Evolutionary conservation across 2,797 vertebrate species (phyloP).

Genomic region (Pelodytes ibericus): DNA sequence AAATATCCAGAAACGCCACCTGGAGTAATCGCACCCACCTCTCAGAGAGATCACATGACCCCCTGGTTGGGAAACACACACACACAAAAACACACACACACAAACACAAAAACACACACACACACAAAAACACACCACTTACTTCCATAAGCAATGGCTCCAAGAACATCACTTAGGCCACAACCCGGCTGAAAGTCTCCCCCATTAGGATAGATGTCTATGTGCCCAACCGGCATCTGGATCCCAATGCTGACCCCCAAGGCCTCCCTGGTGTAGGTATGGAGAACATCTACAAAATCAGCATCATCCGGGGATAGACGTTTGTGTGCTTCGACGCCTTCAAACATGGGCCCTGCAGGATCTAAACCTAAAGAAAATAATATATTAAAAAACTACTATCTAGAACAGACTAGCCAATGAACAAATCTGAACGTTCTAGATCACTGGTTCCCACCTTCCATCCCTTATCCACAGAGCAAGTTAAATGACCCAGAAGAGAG

Average conservation of each 20-base stretch:
- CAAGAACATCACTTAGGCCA: conserved; percentile 79
- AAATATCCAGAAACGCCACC: too few relatives aligned
- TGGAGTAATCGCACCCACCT: too few relatives aligned
- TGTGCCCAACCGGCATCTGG: conserved; percentile 90
- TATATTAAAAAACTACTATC: too few relatives aligned
- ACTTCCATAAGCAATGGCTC: conserved; percentile 83
- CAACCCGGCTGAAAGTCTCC: conserved; percentile 95
- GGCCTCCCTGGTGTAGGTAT: conserved; percentile 89
- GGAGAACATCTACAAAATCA: conserved; percentile 93
- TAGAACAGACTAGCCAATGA: too few relatives aligned
- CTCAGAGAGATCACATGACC: too few relatives aligned
- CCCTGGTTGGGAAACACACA: too few relatives aligned
- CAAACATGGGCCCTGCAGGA: conserved; percentile 95
- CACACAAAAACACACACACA: too few relatives aligned
- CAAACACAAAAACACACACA: too few relatives aligned
- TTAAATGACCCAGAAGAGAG: too few relatives aligned
- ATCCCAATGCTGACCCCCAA: conserved; percentile 95
- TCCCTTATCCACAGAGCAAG: too few relatives aligned
- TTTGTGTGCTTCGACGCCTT: conserved; percentile 77
- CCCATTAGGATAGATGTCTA: conserved; percentile 95
- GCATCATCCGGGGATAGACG: conserved; percentile 95
- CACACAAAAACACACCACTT: conserved; percentile 63
- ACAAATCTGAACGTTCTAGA: too few relatives aligned
- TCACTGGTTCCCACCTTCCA: too few relatives aligned
- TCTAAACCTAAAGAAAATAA: conserved; percentile 86